Base-by-base conservation (phyloP, 2,113 vertebrate species). In the Geothlypis trichas region DNA sequence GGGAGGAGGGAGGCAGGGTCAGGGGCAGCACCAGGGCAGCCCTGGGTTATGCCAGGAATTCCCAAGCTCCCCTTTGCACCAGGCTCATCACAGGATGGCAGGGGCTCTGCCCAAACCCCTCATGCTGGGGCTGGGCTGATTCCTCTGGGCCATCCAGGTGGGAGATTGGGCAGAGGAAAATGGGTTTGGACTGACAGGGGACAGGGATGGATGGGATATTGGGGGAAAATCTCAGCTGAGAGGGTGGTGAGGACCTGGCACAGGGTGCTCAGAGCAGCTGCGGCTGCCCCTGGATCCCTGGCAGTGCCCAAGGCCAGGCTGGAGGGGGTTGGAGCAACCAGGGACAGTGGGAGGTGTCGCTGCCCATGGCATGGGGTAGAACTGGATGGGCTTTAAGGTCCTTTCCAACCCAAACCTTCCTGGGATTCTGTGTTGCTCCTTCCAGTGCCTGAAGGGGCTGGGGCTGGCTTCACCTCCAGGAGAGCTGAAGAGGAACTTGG, bases 241-340 rank as follows among this genome's bases (percentile, higher is more conserved):
- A 30, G 23, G 33, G 11, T 17, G 54, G 3, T 0, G 0, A 77
- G 54, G 22, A 3, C 24, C 44, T 59, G 69, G 68, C 33, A 26
- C 31, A 76, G 52, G 35, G 6, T 58, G 24, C 31, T 17, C 37
- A 66, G 61, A 44, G 52, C 0, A 51, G 62, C 42, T 81, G 68
- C 26, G 78, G 69, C 11, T 83, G 26, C 15, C 13, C 79, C 49
- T 24, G 47, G 23, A 49, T 49, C 23, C 23, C 47, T 49, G 47
- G 47, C 7, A 24, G 2, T 14, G 49, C 14, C 18, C 61, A 33
- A n/a, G 51, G 15, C 6, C 41, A 59, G 52, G 27, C 0, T 66
- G 62, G 68, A 74, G 0, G 15, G 15, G 37, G 1, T 46, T 2
- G 13, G 69, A 41, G 62, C 46, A 21, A 0, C 28, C n/a, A 54